Conservation (phyloP, 2,797 vertebrate species). For the Lophius americanus region DNA sequence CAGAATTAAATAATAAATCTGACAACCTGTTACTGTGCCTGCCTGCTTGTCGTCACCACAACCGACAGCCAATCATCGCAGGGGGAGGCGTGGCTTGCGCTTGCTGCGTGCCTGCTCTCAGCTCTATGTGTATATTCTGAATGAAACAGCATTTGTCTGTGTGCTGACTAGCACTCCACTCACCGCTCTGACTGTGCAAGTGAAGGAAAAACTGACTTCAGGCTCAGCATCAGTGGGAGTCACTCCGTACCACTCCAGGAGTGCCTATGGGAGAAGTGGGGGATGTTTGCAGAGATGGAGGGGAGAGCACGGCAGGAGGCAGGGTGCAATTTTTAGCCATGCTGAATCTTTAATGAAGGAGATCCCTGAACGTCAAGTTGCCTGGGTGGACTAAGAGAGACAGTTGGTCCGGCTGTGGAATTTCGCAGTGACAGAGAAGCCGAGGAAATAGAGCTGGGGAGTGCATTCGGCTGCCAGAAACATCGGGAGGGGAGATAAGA, state of each 20-base stretch:
- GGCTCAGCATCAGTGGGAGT: slow-evolving; percentile 51
- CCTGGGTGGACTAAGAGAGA: slow-evolving; percentile 78
- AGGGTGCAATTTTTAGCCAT: slow-evolving; percentile 70
- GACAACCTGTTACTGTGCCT: slow-evolving; percentile 76
- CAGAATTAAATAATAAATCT: slow-evolving; percentile 69
- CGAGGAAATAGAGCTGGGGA: slow-evolving; percentile 25
- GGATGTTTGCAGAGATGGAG: slow-evolving; percentile 63
- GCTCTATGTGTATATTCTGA: slow-evolving; percentile 84
- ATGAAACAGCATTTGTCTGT: slow-evolving; percentile 81
- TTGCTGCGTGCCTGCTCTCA: slow-evolving; percentile 66
- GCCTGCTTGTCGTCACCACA: slow-evolving; percentile 72
- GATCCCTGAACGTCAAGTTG: slow-evolving; percentile 79
- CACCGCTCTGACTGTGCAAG: slow-evolving; percentile 47
- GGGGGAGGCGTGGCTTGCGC: slow-evolving; percentile 81
- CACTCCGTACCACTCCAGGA: slow-evolving; percentile 60
- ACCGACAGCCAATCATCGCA: slow-evolving; percentile 82
- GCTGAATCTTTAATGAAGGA: slow-evolving; percentile 89
- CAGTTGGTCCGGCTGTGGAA: slow-evolving; percentile 51
- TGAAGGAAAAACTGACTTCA: slow-evolving; percentile 51
- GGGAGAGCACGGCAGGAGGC: slow-evolving; percentile 48
- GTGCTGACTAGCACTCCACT: slow-evolving; percentile 47
- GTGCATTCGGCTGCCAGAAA: slow-evolving; percentile 30
- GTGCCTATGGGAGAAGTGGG: slow-evolving; percentile 71
- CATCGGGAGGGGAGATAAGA: slow-evolving; percentile 41
- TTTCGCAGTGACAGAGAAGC: slow-evolving; percentile 38